Conservation (phyloP, 1,140 invertebrate species). For the Apis florea region DNA sequence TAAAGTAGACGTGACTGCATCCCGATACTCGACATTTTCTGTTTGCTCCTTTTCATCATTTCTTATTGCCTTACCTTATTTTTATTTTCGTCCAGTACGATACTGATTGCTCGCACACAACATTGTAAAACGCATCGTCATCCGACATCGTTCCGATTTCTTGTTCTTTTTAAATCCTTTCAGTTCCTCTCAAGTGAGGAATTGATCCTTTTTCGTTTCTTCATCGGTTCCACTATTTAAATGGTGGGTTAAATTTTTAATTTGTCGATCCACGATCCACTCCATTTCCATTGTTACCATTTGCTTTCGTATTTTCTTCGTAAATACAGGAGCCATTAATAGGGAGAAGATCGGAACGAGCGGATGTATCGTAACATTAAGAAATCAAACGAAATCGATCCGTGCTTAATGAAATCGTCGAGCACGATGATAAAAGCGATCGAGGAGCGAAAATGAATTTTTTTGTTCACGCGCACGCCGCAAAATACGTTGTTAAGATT, state of each 20-base stretch:
- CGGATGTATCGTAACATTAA: not conserved
- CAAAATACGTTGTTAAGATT: constrained; percentile 49
- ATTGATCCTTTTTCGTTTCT: not conserved
- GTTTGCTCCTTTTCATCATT: constrained; percentile 17
- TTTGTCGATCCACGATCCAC: not conserved
- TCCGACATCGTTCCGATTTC: not conserved
- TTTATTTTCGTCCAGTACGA: not conserved
- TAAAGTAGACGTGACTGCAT: constrained; percentile 69
- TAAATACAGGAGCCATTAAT: not conserved
- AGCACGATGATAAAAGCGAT: not conserved
- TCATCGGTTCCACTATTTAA: not conserved
- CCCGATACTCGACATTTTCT: constrained; percentile 20
- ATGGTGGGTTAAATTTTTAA: not conserved
- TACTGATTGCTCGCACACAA: not conserved
- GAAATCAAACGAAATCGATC: not conserved
- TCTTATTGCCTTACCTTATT: constrained; percentile 2
- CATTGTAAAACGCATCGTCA: constrained; percentile 44
- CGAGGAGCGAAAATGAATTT: not conserved
- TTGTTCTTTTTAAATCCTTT: not conserved
- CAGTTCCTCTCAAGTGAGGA: not conserved
- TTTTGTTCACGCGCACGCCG: constrained; percentile 41
- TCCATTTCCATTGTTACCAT: not conserved
- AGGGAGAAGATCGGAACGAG: not conserved
- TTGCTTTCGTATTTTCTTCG: not conserved
- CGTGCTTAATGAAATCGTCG: not conserved